phyloP scores from a whole-genome alignment of 2,797 vertebrate species.

The Coregonus sp. region DNA sequence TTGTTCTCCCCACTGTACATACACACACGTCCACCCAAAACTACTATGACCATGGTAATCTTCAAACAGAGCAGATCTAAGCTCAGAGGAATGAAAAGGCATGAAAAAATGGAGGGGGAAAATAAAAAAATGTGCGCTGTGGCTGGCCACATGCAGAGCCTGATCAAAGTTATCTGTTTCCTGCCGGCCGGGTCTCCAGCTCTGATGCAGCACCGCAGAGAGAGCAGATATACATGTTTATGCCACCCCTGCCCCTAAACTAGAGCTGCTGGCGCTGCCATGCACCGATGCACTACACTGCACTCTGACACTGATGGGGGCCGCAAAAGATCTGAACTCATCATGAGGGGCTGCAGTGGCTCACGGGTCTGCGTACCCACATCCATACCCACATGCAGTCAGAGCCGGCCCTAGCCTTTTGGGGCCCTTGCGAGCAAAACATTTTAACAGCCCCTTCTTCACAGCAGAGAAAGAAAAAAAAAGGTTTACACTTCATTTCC shows the following conservation, averaged over 20 bases:
- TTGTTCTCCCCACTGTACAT: no score
- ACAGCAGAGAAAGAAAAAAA: no score
- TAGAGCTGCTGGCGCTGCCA: neutral
- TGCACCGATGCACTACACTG: neutral
- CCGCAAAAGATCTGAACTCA: no score
- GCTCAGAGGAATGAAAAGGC: constrained; percentile 35
- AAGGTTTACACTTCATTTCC: no score
- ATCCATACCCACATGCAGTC: no score
- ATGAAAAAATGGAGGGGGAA: constrained; percentile 35
- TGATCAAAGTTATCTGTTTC: constrained; percentile 45
- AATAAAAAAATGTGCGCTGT: neutral
- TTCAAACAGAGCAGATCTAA: constrained; percentile 42
- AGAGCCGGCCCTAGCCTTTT: no score
- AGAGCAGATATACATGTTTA: neutral
- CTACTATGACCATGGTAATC: constrained; percentile 29
- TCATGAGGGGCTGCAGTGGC: no score
- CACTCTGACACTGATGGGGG: neutral
- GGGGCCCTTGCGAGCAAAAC: no score
- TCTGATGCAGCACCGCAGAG: constrained; percentile 4
- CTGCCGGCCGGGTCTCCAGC: constrained; percentile 19
- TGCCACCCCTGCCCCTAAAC: constrained; percentile 1
- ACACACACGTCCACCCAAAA: neutral
- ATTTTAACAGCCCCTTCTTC: no score
- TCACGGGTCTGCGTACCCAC: no score
- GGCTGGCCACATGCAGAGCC: constrained; percentile 22